Base-by-base conservation (phyloP, 2,888 invertebrate species). In the Eudasyphora cyanicolor region DNA sequence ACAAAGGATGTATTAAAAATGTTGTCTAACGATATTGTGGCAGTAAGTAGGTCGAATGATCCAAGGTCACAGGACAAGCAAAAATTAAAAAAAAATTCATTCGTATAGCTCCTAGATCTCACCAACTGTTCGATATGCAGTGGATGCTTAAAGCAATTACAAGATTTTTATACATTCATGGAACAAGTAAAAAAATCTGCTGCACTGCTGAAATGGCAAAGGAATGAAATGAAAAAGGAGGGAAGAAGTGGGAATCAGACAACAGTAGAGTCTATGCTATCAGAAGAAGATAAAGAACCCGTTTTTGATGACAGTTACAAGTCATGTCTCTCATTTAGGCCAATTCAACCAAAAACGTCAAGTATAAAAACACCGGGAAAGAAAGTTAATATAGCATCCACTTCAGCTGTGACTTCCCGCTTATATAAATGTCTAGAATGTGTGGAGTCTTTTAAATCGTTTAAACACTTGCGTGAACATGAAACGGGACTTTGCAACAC, bases 391-490 rank as follows among this genome's bases (percentile, higher is more conserved):
- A 76, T 10, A 7, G 19, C 8, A 32, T 10, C 10, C 10, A 0
- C 17, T 0, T 6, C 24, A n/a, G 0, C 27, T 17, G 8, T 10
- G 1, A 19, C 35, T 1, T 24, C 70, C 7, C 85, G 87, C 12
- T 38, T 82, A 1, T 88, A 88, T 67, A 84, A 85, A 79, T 88
- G 88, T 67, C 62, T 79, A 10, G 82, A 86, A 62, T 88, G 88
- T 38, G 5, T 82, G 2, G 80, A 86, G 49, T 10, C 42, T 0
- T 88, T 87, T 62, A 82, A 73, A 60, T 85, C 88, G 0, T 85
- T 80, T 70, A 87, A 87, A 19, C 82, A 84, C 51, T 80, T 87
- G 1, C 84, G 79, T 8, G 42, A 51, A 7, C 88, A 88, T 57
- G 81, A 86, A 76, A 17, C 27, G 4, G 69, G 57, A 2, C 21